Conservation (phyloP, 2,888 invertebrate genomes). For the Heliconius charithonia region DNA sequence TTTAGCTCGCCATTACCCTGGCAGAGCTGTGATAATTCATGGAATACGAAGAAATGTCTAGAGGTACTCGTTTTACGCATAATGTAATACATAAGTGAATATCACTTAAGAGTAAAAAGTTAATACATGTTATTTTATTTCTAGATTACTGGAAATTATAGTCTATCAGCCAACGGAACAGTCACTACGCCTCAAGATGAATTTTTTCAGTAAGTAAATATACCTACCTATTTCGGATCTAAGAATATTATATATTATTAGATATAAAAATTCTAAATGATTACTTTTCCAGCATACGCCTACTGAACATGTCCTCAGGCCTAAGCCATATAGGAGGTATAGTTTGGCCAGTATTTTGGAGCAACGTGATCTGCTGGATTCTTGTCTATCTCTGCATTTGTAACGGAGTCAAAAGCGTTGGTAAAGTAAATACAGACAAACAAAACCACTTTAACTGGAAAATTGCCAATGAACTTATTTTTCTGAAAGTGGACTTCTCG, state of each 20-base stretch:
- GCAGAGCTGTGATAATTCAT: slow-evolving; percentile 89
- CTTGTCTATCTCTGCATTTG: slow-evolving; percentile 92
- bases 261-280: not conserved
- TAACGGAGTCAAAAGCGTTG: slow-evolving; percentile 94
- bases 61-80: slow-evolving; percentile 70
- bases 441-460: slow-evolving; percentile 54
- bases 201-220: slow-evolving; percentile 89
- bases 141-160: slow-evolving; percentile 73
- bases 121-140: slow-evolving; percentile 48
- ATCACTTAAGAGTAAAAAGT: not conserved
- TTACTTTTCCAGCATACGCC: slow-evolving; percentile 86
- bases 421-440: slow-evolving; percentile 84
- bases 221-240: not conserved
- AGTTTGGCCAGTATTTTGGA: slow-evolving; percentile 91
- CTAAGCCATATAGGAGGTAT: slow-evolving; percentile 90
- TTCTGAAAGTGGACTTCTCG: slow-evolving; percentile 26
- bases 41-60: slow-evolving; percentile 91
- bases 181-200: slow-evolving; percentile 90
- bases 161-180: slow-evolving; percentile 62
- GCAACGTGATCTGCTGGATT: slow-evolving; percentile 90
- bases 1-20: slow-evolving; percentile 88
- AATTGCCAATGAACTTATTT: slow-evolving; percentile 51
- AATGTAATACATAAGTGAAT: not conserved
- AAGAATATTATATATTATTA: not conserved
- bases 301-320: slow-evolving; percentile 89